Conservation (phyloP, 2,113 vertebrate genomes). For the Brachypteracias leptosomus region DNA sequence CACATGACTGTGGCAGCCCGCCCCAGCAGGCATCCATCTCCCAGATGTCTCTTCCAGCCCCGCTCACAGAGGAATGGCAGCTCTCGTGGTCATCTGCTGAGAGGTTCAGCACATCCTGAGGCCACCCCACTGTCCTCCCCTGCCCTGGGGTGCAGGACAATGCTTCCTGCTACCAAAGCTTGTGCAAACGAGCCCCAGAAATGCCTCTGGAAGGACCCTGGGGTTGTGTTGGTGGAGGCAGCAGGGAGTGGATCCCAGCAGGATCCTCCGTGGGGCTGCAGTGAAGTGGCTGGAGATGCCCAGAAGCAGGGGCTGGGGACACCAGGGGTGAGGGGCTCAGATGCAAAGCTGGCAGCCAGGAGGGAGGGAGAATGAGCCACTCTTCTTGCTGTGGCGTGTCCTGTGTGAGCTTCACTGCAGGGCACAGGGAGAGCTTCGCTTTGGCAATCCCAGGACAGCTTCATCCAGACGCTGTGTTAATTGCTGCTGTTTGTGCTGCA, state of each 20-base stretch:
- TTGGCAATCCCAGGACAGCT: not conserved
- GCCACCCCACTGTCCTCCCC: not conserved
- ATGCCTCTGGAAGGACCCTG: not conserved
- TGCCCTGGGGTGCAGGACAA: not conserved
- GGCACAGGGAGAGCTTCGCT: rapidly evolving
- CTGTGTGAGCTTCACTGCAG: rapidly evolving
- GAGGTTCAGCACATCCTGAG: not conserved
- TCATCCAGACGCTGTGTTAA: not conserved
- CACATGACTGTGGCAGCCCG: not conserved
- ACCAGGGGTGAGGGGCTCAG: not conserved
- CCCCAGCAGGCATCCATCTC: constrained; percentile 24
- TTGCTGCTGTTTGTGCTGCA: not conserved
- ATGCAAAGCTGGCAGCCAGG: not conserved
- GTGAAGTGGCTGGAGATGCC: not conserved
- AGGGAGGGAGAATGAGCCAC: not conserved
- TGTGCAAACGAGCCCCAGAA: not conserved
- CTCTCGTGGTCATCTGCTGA: not conserved
- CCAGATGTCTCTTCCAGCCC: not conserved
- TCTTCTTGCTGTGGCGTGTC: not conserved
- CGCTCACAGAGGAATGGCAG: rapidly evolving
- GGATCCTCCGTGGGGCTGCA: not conserved
- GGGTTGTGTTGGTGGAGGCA: not conserved
- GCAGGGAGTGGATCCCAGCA: not conserved
- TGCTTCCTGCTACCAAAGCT: not conserved
- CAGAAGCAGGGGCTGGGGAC: not conserved